phyloP scores from a whole-genome alignment of 1,140 invertebrate genomes.

The Linepithema humile region DNA sequence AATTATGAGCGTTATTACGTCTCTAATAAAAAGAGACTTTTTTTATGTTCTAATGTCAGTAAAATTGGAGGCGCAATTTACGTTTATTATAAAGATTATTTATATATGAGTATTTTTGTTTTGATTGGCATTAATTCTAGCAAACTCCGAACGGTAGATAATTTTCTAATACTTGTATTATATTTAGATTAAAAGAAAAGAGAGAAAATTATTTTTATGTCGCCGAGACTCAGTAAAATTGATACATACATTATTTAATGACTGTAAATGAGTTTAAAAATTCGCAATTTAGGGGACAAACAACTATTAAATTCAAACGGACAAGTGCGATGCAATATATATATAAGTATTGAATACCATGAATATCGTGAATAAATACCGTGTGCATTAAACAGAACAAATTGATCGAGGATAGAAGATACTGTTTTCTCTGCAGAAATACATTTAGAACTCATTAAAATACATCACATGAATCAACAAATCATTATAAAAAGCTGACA shows the following conservation, averaged over 20 bases:
- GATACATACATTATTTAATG: not conserved
- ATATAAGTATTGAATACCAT: no score
- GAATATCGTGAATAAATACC: not conserved
- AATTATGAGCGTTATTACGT: conserved; percentile 10
- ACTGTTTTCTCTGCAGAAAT: not conserved
- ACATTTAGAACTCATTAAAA: not conserved
- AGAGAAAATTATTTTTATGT: not conserved
- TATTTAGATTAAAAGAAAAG: not conserved
- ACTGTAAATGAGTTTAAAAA: conserved; percentile 4
- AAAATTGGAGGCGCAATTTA: conserved; percentile 3
- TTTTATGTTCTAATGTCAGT: conserved; percentile 20
- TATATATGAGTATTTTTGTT: not conserved
- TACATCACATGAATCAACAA: not conserved
- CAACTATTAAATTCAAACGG: conserved; percentile 1
- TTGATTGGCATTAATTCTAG: not conserved
- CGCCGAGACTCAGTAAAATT: conserved; percentile 28
- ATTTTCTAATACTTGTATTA: not conserved
- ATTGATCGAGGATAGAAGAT: not conserved
- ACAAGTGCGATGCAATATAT: not conserved
- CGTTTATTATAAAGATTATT: conserved; percentile 21
- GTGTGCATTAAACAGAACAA: not conserved
- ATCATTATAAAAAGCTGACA: not conserved
- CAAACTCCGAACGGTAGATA: not conserved
- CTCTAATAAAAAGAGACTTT: not conserved
- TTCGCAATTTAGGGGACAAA: not conserved